These are phyloP conservation scores for Sebastes aleutianus DNA, from an alignment of 2,797 vertebrate species.

Conservation along the genomic window DNA sequence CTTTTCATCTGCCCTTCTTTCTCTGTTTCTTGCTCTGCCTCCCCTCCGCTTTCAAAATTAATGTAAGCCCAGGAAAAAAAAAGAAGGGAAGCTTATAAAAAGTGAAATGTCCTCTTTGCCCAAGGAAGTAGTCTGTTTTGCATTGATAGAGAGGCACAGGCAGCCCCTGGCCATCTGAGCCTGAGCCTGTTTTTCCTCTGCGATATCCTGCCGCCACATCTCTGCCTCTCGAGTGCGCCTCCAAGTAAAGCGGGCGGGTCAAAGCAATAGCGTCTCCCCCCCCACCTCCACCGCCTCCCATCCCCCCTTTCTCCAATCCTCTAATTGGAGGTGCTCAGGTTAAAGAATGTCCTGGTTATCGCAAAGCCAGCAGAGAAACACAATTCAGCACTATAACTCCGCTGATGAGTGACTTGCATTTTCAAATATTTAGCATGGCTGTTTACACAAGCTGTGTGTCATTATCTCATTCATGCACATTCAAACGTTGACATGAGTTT, in stretches of 20 bases:
- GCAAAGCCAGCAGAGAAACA: conserved; percentile 77
- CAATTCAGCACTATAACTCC: conserved; percentile 69
- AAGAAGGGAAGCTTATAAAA: conserved; percentile 82
- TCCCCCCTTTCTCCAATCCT: conserved; percentile 40
- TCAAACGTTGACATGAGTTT: conserved; percentile 61
- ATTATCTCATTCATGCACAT: conserved; percentile 75
- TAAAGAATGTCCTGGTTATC: conserved; percentile 82
- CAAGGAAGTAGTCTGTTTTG: conserved; percentile 93
- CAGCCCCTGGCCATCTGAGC: conserved; percentile 84
- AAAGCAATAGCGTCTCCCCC: conserved; percentile 65
- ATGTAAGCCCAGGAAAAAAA: conserved; percentile 84
- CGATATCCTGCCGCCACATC: conserved; percentile 80
- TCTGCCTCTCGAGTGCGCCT: conserved; percentile 73
- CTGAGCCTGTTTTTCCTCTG: conserved; percentile 75
- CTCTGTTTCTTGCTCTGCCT: conserved; percentile 57
- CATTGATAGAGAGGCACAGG: conserved; percentile 90
- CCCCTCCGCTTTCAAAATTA: conserved; percentile 87
- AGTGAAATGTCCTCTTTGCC: conserved; percentile 93
- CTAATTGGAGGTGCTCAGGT: conserved; percentile 83
- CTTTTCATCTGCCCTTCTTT: conserved; percentile 88
- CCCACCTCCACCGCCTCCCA: neutral
- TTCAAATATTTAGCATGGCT: conserved; percentile 69
- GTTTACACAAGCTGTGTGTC: conserved; percentile 60
- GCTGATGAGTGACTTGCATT: conserved; percentile 75
- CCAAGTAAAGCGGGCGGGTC: conserved; percentile 75